Base-by-base conservation (phyloP, 2,888 invertebrate genomes). In the Sminthurides aquaticus region DNA sequence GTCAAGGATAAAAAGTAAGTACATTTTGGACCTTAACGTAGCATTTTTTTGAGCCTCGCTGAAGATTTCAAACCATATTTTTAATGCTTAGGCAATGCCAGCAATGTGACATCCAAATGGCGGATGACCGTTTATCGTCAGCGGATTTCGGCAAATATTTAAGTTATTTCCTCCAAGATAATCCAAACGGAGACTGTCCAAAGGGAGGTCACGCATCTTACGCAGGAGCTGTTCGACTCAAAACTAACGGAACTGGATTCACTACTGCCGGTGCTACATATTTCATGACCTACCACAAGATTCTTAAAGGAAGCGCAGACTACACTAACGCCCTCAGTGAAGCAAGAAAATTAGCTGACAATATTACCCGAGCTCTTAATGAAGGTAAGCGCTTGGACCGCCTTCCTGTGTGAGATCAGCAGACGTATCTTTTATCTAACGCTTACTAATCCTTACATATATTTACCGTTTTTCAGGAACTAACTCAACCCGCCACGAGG, bases 241-340 rank as follows among this genome's bases (percentile, higher is more conserved):
- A 27, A 27, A 48, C 34, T 18, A 63, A 59, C 24, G 22, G 20
- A 1, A 48, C 60, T n/a, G 58, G 55, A 1, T 49, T 43, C 24
- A 22, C 28, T 3, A 55, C 49, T 2, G 82, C 89, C 2, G 77
- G 82, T 24, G 90, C 93, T 62, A 86, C 89, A 0, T 87, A 90
- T 79, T 91, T 93, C 75, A 94, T 95, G 93, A 87, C 91, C 0
- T 98, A 90, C 77, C 94, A 97, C 76, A 86, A 86, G 0, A 85
- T 90, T 0, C 80, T 96, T 59, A 86, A 85, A 72, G 88, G 84
- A 0, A 91, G 91, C 0, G 77, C 82, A 22, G 94, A 99, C 77
- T 98, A 88, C 79, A 92, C 90, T 66, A 83, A 84, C 34, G 90
- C 95, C 1, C 79, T 97, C 62, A 82, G 84, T 72, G 86, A 87